A percentile compares a stretch with the other conserved stretches of the same genome.
phyloP scores from a whole-genome alignment of 2,888 invertebrate species.

The Parascotia fuliginaria region DNA sequence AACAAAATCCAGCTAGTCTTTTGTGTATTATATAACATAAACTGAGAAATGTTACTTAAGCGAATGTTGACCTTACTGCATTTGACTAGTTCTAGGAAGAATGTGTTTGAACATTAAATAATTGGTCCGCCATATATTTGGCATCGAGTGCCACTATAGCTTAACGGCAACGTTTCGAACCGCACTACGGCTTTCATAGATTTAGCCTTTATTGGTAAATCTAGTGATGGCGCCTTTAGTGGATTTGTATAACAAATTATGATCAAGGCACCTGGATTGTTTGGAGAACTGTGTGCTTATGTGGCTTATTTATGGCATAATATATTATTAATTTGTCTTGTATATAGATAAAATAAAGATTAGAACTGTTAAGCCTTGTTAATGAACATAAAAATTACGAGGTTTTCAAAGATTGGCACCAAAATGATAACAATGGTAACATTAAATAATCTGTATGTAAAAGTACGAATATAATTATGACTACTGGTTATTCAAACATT shows the following conservation, averaged over 20 bases:
- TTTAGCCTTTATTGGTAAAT: conserved; percentile 10
- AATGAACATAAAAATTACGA: no score
- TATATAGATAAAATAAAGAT: no score
- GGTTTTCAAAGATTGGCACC: no score
- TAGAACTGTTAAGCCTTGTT: no score
- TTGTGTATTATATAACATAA: conserved; percentile 9
- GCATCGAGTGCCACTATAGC: conserved; percentile 5
- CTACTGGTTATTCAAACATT: no score
- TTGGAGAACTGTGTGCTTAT: not conserved
- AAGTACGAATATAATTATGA: no score
- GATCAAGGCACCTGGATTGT: not conserved
- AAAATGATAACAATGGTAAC: no score
- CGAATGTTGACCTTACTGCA: conserved; percentile 1
- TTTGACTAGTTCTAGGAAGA: conserved; percentile 7
- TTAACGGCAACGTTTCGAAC: conserved; percentile 7
- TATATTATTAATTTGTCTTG: no score
- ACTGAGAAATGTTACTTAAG: conserved; percentile 9
- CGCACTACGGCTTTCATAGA: conserved; percentile 5
- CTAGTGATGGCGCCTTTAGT: conserved; percentile 2
- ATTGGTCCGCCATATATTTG: conserved; percentile 15
- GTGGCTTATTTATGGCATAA: not conserved
- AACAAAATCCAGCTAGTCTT: conserved; percentile 5
- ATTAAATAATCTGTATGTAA: no score
- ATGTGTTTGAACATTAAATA: conserved; percentile 13
- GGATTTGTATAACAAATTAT: not conserved